Conservation (phyloP, 1,140 invertebrate genomes). For the Cepaea nemoralis region DNA sequence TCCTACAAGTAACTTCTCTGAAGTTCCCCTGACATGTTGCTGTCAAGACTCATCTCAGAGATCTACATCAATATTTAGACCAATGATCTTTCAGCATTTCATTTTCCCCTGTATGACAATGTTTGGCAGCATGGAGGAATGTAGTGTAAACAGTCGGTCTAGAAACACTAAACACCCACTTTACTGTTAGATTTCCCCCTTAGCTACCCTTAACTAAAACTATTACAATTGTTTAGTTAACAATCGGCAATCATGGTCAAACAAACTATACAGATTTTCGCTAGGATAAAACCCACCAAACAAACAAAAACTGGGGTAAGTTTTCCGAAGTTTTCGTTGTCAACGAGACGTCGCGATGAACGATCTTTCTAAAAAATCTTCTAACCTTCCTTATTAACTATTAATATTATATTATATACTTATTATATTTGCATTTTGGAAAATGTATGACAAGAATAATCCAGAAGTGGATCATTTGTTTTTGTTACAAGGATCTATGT, state of each 20-base stretch:
- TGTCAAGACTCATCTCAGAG: no score
- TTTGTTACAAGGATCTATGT: no score
- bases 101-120: conserved; percentile 26
- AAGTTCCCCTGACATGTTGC: neutral
- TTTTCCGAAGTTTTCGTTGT: no score
- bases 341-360: no score
- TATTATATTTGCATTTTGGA: no score
- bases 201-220: neutral
- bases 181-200: neutral
- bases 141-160: conserved; percentile 47
- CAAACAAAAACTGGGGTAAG: conserved; percentile 66
- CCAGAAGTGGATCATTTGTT: no score
- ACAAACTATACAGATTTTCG: conserved; percentile 72
- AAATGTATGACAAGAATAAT: no score
- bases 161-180: no score
- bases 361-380: no score
- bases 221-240: neutral
- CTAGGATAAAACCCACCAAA: conserved; percentile 69
- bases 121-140: conserved; percentile 51
- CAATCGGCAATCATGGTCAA: conserved; percentile 66
- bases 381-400: no score
- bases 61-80: conserved; percentile 18
- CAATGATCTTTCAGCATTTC: conserved; percentile 35
- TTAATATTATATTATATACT: no score
- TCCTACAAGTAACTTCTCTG: no score